Conservation (phyloP, 2,888 invertebrate species). For the Athalia circularis region DNA sequence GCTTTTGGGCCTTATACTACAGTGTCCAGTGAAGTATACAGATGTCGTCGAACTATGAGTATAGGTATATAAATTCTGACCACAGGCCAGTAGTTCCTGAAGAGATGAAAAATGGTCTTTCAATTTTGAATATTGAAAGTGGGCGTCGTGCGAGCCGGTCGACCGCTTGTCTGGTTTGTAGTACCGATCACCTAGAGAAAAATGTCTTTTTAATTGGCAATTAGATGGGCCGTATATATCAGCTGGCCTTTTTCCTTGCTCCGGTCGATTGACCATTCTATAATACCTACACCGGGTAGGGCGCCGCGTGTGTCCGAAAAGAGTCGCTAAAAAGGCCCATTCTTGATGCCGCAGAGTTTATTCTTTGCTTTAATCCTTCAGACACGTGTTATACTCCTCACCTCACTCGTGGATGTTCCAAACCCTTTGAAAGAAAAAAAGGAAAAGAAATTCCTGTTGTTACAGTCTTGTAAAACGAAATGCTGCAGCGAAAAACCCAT, state of each 20-base stretch:
- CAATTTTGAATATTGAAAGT: constrained; percentile 39
- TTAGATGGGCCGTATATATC: constrained; percentile 69
- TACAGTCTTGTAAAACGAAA: too few relatives aligned
- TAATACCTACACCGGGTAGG: background rate
- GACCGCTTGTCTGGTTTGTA: too few relatives aligned
- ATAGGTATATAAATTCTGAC: too few relatives aligned
- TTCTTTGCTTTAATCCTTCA: constrained; percentile 60
- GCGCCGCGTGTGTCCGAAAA: constrained; percentile 40
- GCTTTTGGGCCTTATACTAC: background rate
- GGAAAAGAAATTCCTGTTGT: too few relatives aligned
- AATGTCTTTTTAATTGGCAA: constrained; percentile 73
- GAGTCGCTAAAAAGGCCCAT: constrained; percentile 56
- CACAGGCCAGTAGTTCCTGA: background rate
- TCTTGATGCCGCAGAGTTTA: constrained; percentile 17
- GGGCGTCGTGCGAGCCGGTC: background rate
- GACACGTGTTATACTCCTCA: constrained; percentile 52
- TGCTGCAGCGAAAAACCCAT: background rate
- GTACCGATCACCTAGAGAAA: constrained; percentile 53
- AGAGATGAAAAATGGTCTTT: constrained; percentile 29
- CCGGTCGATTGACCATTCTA: constrained; percentile 52
- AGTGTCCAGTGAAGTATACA: background rate
- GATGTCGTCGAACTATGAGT: constrained; percentile 9
- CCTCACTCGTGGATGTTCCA: constrained; percentile 2
- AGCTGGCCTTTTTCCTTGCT: constrained; percentile 64
- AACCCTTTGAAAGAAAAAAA: background rate